A percentile compares a stretch with the other conserved stretches of the same genome.
Evolutionary conservation across 2,113 vertebrate species (phyloP).

Genomic region (Dascyllus trimaculatus): DNA sequence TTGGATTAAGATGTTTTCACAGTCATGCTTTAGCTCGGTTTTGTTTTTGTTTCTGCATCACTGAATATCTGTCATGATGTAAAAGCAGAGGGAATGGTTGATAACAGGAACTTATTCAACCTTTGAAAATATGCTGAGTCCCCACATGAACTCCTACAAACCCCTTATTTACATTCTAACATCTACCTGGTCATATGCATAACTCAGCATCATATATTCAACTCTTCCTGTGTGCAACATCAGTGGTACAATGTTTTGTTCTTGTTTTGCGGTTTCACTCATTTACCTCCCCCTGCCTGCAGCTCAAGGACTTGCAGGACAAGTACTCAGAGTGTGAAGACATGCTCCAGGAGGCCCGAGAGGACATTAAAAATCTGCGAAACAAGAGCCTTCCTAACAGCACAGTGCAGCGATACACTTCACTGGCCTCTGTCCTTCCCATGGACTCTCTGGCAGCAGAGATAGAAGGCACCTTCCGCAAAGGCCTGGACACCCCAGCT

Average conservation of each 20-base stretch:
- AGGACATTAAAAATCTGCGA: constrained; percentile 89
- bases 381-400: constrained; percentile 88
- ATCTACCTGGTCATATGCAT: not conserved
- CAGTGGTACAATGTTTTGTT: not conserved
- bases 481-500: constrained; percentile 84
- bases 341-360: constrained; percentile 87
- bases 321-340: constrained; percentile 87
- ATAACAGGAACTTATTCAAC: not conserved
- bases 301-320: constrained; percentile 89
- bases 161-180: not conserved
- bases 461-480: constrained; percentile 91
- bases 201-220: not conserved
- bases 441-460: constrained; percentile 92
- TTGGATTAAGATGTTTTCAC: not conserved
- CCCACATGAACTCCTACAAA: not conserved
- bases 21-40: not conserved
- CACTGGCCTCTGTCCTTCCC: constrained; percentile 84
- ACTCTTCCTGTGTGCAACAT: no score
- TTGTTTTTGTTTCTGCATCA: not conserved
- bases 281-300: constrained; percentile 48
- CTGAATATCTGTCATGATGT: not conserved
- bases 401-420: constrained; percentile 87
- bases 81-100: not conserved
- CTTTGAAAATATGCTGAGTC: not conserved
- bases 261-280: not conserved